Percentiles rank a stretch among this genome's conserved stretches.
These are phyloP conservation scores for Poeciliopsis paucimaculata DNA, from an alignment of 2,797 vertebrate species.

Conservation along the genomic window DNA sequence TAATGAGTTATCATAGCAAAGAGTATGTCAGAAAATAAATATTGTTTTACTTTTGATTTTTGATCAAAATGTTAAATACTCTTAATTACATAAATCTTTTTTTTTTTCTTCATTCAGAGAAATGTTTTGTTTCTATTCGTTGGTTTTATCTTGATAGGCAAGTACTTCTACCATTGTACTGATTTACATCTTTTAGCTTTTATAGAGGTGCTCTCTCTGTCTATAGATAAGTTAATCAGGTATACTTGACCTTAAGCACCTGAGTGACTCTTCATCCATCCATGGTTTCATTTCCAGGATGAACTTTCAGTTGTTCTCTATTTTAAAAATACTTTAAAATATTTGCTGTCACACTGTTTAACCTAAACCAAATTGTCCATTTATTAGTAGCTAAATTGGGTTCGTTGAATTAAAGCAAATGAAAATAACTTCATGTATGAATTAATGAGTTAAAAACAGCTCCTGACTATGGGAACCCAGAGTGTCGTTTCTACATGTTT, in stretches of 20 bases:
- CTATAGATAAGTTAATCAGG: background rate
- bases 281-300: background rate
- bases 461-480: background rate
- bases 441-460: background rate
- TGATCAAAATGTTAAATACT: background rate
- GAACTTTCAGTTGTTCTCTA: background rate
- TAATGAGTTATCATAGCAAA: background rate
- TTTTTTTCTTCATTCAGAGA: background rate
- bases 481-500: background rate
- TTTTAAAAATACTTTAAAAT: background rate
- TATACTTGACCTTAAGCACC: background rate
- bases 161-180: background rate
- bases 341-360: background rate
- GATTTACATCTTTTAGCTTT: background rate
- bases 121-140: background rate
- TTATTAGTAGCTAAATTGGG: background rate
- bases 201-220: background rate
- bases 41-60: background rate
- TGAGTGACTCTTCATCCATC: background rate
- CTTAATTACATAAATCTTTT: background rate
- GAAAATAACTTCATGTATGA: background rate
- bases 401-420: background rate
- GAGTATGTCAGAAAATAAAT: background rate
- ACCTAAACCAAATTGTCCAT: background rate
- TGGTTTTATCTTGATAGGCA: background rate